These are phyloP conservation scores for Stenodema calcarata DNA, from an alignment of 2,888 invertebrate genomes.

Conservation along the genomic window DNA sequence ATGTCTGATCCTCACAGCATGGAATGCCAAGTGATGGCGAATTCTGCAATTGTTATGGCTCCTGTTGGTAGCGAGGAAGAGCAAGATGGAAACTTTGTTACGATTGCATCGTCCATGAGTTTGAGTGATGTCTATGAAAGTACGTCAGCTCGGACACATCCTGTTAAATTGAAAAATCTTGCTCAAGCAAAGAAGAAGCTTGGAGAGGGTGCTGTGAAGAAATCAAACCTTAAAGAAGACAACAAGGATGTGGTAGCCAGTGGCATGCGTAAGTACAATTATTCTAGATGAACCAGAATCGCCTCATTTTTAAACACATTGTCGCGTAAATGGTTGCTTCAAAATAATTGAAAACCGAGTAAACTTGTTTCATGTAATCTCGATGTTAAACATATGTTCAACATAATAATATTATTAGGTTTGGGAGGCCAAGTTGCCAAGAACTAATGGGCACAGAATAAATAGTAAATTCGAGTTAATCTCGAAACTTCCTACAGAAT, in stretches of 20 bases:
- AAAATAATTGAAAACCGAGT: too few relatives aligned
- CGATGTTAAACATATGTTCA: too few relatives aligned
- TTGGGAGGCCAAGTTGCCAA: too few relatives aligned
- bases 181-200: background rate
- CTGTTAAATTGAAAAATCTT: background rate
- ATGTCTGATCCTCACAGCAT: too few relatives aligned
- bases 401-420: too few relatives aligned
- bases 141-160: background rate
- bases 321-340: too few relatives aligned
- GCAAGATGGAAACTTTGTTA: background rate
- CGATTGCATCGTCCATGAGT: background rate
- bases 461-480: too few relatives aligned
- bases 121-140: background rate
- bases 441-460: too few relatives aligned
- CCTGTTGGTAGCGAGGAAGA: background rate
- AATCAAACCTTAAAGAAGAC: background rate
- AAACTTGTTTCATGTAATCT: too few relatives aligned
- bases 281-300: too few relatives aligned
- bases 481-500: too few relatives aligned
- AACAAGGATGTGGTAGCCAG: background rate
- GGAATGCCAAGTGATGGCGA: background rate
- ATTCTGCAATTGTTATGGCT: background rate
- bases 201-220: background rate
- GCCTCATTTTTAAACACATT: too few relatives aligned
- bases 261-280: slow-evolving; percentile 23